phyloP scores from a whole-genome alignment of 2,797 vertebrate genomes.

The Leptodactylus fallax region DNA sequence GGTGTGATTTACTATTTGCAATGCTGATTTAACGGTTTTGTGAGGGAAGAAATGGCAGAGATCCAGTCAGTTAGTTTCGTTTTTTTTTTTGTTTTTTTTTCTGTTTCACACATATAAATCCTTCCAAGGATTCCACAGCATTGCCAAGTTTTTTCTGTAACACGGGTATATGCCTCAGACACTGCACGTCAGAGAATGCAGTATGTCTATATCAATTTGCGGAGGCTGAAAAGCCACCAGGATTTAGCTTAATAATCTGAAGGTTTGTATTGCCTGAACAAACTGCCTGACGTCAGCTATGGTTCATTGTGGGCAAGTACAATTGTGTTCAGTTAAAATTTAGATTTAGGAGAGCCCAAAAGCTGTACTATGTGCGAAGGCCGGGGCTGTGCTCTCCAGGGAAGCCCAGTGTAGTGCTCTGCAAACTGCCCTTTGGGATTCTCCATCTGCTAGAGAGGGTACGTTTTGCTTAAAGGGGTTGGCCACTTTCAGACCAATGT shows the following conservation, averaged over 20 bases:
- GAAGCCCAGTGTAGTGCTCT: too few species aligned
- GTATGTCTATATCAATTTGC: background rate
- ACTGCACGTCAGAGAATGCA: background rate
- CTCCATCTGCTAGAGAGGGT: too few species aligned
- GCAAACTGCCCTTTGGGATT: too few species aligned
- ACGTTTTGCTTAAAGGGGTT: too few species aligned
- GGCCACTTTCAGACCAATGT: too few species aligned
- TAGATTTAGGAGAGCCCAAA: too few species aligned
- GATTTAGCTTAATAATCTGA: background rate
- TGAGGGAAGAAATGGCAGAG: constrained; percentile 46
- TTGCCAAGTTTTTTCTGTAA: constrained; percentile 35
- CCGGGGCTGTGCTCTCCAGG: too few species aligned
- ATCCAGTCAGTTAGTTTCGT: constrained; percentile 24
- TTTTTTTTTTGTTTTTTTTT: background rate
- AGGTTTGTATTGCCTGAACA: background rate
- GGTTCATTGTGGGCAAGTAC: too few species aligned
- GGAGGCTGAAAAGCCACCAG: background rate
- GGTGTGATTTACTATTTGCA: constrained; percentile 49
- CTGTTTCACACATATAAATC: constrained; percentile 36
- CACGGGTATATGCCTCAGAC: background rate
- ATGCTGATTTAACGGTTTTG: constrained; percentile 51
- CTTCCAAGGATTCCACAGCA: constrained; percentile 29
- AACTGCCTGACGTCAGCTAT: background rate
- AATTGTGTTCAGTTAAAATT: too few species aligned
- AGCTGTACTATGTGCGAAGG: too few species aligned